Evolutionary conservation across 2,888 invertebrate species (phyloP), one percentile per base, ranked within the genome.

Genomic region (Ophioninae sp.): DNA sequence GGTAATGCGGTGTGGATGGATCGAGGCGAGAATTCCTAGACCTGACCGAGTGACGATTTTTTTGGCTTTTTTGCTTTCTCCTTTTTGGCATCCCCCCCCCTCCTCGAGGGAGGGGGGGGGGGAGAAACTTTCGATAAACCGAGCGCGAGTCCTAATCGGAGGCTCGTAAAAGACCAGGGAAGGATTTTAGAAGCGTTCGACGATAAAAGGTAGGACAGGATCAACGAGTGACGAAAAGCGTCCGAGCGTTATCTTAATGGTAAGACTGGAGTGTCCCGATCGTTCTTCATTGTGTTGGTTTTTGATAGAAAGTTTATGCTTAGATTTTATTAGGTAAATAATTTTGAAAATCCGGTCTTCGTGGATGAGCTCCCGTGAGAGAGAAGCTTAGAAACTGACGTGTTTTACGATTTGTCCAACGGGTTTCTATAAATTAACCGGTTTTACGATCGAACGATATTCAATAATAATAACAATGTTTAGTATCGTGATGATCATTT

Each of bases 401-500:
- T 85, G 73, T 85, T 86, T 87, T 86, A 87, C 85, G 85, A 84
- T 82, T 81, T 76, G 77, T 81, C 82, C 82, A 82, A 87, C 81
- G 85, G 85, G 65, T 83, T 87, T 85, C 88, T 81, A 88, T 89
- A 89, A 90, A 87, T 89, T 85, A 85, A 75, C 67, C 74, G 44
- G 81, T 78, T 89, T 89, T 88, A 89, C 88, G 89, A 86, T 87
- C 87, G 81, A 81, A 74, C 83, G 86, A 87, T 87, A 87, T 88
- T 89, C 87, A 87, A 88, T 90, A 89, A 88, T 86, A 89, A 88
- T 86, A 89, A 88, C 83, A 86, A 87, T 37, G 67, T 87, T 87
- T 84, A 75, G 85, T 88, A 89, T 88, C 87, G 86, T 88, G 86
- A 87, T 79, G 80, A 75, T 85, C 83, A 87, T 88, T 90, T 90